Base-by-base conservation (phyloP, 35 echinoderm and acorn worm species). In the Antedon bifida region DNA sequence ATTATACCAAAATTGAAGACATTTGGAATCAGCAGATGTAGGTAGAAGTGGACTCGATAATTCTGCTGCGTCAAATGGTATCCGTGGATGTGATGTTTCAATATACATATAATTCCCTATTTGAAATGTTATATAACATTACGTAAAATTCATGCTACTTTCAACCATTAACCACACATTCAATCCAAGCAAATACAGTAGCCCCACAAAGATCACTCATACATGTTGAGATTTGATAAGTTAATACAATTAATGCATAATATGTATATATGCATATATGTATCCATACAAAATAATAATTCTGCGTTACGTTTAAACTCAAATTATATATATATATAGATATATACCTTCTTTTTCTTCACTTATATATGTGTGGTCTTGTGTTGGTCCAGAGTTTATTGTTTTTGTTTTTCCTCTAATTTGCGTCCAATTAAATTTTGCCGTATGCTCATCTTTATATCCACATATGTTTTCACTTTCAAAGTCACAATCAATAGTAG, bases 1-100 rank as follows among this genome's bases (percentile, higher is more conserved):
- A 28, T 80, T 34, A 38, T 80, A 80, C 78, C 78, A 80, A 35
- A 80, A 80, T 12, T 80, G 33, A 5, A 80, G 32, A n/a, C 78
- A 80, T 12, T 34, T 35, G 1, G 31, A 36, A 2, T 64, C 51
- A 9, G 33, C 35, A 38, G 78, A 36, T 23, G 78, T 2, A 38
- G 78, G 28, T 23, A 36, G 78, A 11, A 80, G 32, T 29, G 78
- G 51, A 26, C 51, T 64, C 1, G n/a, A 29, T 35, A 80, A 11
- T 80, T 26, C 36, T 4, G 78, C 78, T 35, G 35, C 33, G 31
- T 80, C 78, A 0, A 34, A 11, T 11, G 78, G 33, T 1, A 36
- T 26, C 4, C 33, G n/a, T 39, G 78, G 78, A n/a, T 34, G 33
- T 10, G 78, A 80, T 21, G 78, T 38, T 36, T 80, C 78, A 10